phyloP scores from a whole-genome alignment of 2,797 vertebrate genomes.

The Botia kubotai region DNA sequence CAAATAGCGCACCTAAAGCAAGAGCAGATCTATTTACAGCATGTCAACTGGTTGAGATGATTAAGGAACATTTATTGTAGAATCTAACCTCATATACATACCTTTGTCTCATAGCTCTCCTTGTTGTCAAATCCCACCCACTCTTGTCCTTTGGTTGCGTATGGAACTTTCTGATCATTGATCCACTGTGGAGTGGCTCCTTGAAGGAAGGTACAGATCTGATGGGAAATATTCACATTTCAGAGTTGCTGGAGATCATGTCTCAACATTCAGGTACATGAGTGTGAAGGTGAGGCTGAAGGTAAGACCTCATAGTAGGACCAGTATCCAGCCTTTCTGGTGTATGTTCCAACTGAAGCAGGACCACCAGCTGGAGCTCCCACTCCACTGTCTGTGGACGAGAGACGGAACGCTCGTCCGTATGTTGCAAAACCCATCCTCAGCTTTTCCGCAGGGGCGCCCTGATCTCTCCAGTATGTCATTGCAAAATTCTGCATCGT shows the following conservation, averaged over 20 bases:
- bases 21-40: background rate
- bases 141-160: conserved; percentile 71
- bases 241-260: background rate
- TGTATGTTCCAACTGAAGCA: conserved; percentile 75
- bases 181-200: conserved; percentile 73
- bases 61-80: too few relatives aligned
- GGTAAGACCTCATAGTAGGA: conserved; percentile 83
- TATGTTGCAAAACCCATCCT: conserved; percentile 83
- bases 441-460: conserved; percentile 78
- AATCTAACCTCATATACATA: conserved; percentile 42
- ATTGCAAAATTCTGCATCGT: conserved; percentile 77
- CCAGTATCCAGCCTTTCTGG: conserved; percentile 78
- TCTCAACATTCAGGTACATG: too few relatives aligned
- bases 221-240: conserved; percentile 27
- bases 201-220: conserved; percentile 82
- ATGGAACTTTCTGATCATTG: conserved; percentile 81
- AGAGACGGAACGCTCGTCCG: conserved; percentile 75
- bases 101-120: conserved; percentile 82
- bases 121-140: conserved; percentile 86
- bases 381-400: conserved; percentile 61
- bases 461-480: conserved; percentile 79
- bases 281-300: background rate
- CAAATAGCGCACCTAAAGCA: conserved; percentile 70
- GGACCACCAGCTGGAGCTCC: conserved; percentile 72
- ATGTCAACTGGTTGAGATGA: too few relatives aligned